These are phyloP conservation scores for Uloborus diversus DNA, from an alignment of 1,140 invertebrate genomes.

Conservation along the genomic window DNA sequence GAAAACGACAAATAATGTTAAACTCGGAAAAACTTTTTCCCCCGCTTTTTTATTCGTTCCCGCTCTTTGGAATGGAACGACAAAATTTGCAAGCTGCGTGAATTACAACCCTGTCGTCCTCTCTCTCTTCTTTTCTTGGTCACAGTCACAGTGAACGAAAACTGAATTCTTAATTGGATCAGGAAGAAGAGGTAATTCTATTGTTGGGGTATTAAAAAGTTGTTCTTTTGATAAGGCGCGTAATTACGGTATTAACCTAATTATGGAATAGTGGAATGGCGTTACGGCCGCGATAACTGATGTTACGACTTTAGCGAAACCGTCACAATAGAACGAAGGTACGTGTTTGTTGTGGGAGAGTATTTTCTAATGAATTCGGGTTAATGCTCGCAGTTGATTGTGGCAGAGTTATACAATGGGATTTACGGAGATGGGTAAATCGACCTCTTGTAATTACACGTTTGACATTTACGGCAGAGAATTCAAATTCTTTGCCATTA, in stretches of 20 bases:
- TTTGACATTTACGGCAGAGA: too few species aligned
- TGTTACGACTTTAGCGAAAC: neutral
- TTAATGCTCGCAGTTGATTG: neutral
- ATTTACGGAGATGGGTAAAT: neutral
- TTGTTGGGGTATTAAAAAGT: conserved; percentile 39
- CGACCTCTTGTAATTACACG: neutral
- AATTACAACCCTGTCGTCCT: neutral
- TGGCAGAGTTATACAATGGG: neutral
- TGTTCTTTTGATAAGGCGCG: conserved; percentile 3
- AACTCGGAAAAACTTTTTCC: too few species aligned
- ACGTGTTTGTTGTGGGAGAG: neutral
- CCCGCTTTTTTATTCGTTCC: too few species aligned
- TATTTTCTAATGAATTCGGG: conserved; percentile 20
- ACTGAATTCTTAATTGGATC: neutral
- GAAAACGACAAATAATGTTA: too few species aligned
- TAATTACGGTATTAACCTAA: conserved; percentile 33
- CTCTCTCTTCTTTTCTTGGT: neutral
- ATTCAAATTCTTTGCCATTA: too few species aligned
- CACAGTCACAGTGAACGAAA: neutral
- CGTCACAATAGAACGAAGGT: neutral
- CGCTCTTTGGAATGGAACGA: too few species aligned
- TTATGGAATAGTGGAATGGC: neutral
- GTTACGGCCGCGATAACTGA: neutral
- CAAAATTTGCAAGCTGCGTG: neutral
- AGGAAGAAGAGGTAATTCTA: conserved; percentile 6